Percentiles rank a stretch among this genome's conserved stretches.
Evolutionary conservation across 2,797 vertebrate genomes (phyloP).

Genomic region (Arrhamphus sclerolepis): DNA sequence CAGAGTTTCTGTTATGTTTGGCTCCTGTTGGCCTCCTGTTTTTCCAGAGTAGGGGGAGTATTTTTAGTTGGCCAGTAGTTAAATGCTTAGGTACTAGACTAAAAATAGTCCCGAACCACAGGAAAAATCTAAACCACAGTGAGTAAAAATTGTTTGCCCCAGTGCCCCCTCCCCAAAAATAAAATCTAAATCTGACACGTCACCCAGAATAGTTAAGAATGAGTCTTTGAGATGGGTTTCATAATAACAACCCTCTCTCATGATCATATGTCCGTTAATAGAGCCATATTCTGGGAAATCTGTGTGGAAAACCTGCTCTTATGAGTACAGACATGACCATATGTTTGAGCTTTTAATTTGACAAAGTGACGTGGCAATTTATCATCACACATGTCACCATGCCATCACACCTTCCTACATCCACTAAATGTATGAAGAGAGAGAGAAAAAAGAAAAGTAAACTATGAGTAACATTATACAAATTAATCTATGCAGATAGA

Average conservation of each 20-base stretch:
- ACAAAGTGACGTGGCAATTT: slow-evolving; percentile 2
- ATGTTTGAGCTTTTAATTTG: background rate
- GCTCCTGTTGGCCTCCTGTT: slow-evolving; percentile 77
- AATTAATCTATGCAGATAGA: background rate
- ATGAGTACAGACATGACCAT: slow-evolving; percentile 23
- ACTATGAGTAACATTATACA: no score
- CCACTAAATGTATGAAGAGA: background rate
- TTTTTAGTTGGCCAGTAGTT: slow-evolving; percentile 81
- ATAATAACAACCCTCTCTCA: slow-evolving; percentile 46
- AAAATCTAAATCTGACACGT: slow-evolving; percentile 70
- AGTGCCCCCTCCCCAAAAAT: slow-evolving; percentile 53
- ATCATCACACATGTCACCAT: background rate
- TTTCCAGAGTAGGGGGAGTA: slow-evolving; percentile 74
- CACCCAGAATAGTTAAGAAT: slow-evolving; percentile 67
- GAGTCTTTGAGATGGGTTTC: slow-evolving; percentile 63
- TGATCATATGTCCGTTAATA: slow-evolving; percentile 37
- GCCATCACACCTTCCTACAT: background rate
- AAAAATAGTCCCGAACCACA: slow-evolving; percentile 79
- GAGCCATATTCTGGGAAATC: slow-evolving; percentile 41
- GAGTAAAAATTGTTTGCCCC: slow-evolving; percentile 77
- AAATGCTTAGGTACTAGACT: slow-evolving; percentile 77
- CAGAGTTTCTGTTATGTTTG: slow-evolving; percentile 76
- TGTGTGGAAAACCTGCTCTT: slow-evolving; percentile 18
- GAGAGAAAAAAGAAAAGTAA: no score
- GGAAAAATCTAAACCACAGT: slow-evolving; percentile 79